Percentiles rank a stretch among this genome's conserved stretches.
These are phyloP conservation scores for Micrasema longulum DNA, from an alignment of 1,140 invertebrate species.

Conservation along the genomic window DNA sequence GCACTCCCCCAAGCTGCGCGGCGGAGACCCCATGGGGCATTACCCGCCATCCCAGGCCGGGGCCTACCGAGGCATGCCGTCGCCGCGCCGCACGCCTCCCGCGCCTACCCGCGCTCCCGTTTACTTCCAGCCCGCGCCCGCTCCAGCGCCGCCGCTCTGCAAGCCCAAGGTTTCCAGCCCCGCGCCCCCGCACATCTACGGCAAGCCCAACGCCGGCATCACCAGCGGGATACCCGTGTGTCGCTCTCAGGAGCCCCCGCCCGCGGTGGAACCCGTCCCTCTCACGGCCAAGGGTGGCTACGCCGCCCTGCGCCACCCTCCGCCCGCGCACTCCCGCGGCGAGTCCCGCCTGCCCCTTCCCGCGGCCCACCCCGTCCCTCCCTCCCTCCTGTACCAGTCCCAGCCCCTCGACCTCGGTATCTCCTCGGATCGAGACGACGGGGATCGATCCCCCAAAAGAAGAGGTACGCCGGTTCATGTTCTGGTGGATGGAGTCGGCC, in stretches of 20 bases:
- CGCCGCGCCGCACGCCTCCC: slow-evolving; percentile 38
- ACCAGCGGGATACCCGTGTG: slow-evolving; percentile 73
- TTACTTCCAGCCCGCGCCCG: slow-evolving; percentile 54
- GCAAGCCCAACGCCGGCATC: slow-evolving; percentile 76
- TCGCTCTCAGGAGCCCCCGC: slow-evolving; percentile 65
- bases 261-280: slow-evolving; percentile 67
- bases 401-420: slow-evolving; percentile 82
- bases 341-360: slow-evolving; percentile 66
- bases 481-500: slow-evolving; percentile 30
- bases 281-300: slow-evolving; percentile 73
- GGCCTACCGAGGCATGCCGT: slow-evolving; percentile 53
- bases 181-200: slow-evolving; percentile 82
- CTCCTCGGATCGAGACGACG: slow-evolving; percentile 65
- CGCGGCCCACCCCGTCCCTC: slow-evolving; percentile 67
- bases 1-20: slow-evolving; percentile 73
- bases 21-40: slow-evolving; percentile 69
- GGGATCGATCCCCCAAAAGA: slow-evolving; percentile 57
- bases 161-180: slow-evolving; percentile 84
- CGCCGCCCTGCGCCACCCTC: slow-evolving; percentile 64
- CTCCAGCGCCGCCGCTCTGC: slow-evolving; percentile 66
- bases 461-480: slow-evolving; percentile 44
- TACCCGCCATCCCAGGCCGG: slow-evolving; percentile 72
- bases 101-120: neutral
- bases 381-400: slow-evolving; percentile 69
- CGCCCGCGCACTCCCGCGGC: slow-evolving; percentile 65